phyloP scores from a whole-genome alignment of 2,797 vertebrate genomes.

The Sebastes iracundus region DNA sequence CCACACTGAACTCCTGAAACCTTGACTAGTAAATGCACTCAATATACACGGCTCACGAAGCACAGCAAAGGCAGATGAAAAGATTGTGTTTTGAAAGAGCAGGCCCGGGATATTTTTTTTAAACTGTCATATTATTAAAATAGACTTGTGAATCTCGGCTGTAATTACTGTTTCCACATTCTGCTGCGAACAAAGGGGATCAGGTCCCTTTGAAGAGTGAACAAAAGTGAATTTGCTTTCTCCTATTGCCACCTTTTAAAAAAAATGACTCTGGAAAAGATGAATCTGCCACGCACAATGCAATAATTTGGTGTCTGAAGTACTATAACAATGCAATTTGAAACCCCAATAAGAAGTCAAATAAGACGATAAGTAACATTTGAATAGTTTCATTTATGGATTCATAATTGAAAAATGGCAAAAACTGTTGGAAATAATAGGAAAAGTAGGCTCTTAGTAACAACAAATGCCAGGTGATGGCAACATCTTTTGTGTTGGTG shows the following conservation, averaged over 20 bases:
- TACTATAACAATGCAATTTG: conserved; percentile 21
- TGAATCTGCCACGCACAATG: conserved; percentile 8
- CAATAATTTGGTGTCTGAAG: conserved; percentile 10
- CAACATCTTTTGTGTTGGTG: neutral
- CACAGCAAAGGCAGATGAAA: conserved; percentile 24
- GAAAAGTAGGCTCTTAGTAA: neutral
- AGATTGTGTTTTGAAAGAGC: conserved; percentile 24
- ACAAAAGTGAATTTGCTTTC: conserved; percentile 21
- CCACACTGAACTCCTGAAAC: neutral
- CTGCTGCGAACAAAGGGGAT: conserved; percentile 42
- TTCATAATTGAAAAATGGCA: conserved; percentile 19
- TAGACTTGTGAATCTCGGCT: conserved; percentile 5
- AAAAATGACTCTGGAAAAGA: conserved; percentile 28
- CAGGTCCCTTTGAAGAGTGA: conserved; percentile 22
- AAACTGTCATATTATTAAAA: conserved; percentile 47
- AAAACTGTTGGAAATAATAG: neutral
- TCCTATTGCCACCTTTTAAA: conserved; percentile 1
- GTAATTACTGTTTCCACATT: conserved; percentile 56
- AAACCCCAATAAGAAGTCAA: conserved; percentile 5
- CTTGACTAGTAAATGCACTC: conserved; percentile 1
- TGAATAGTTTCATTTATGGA: neutral
- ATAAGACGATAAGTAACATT: conserved; percentile 5
- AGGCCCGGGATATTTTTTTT: conserved; percentile 1
- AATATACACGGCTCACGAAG: neutral
- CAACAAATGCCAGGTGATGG: neutral